Conservation (phyloP, 2,113 vertebrate species). For the Psittacus erithacus region DNA sequence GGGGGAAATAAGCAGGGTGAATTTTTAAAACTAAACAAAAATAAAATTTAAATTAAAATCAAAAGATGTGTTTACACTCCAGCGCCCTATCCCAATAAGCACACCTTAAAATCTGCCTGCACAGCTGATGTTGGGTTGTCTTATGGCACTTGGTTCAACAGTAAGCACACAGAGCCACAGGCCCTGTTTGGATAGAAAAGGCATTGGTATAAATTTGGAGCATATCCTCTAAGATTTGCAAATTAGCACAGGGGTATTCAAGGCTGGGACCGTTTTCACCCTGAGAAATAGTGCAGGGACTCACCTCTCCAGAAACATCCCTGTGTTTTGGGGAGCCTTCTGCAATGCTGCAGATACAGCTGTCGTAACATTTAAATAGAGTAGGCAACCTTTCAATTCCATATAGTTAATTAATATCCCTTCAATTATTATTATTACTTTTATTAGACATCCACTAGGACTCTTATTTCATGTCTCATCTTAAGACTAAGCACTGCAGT, state of each 20-base stretch:
- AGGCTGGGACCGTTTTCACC: accelerated
- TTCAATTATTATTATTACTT: neutral
- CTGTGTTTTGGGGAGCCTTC: neutral
- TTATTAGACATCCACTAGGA: neutral
- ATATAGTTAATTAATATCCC: neutral
- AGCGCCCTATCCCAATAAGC: accelerated
- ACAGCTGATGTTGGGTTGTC: neutral
- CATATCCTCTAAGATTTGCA: neutral
- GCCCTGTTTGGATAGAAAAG: neutral
- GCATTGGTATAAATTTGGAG: neutral
- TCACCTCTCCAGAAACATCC: neutral
- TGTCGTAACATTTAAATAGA: neutral
- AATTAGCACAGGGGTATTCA: neutral
- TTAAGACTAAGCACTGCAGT: neutral
- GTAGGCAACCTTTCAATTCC: neutral
- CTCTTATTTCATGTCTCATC: neutral
- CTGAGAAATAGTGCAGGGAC: neutral
- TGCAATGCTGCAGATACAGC: neutral
- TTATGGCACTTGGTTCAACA: neutral
- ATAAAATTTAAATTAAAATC: neutral
- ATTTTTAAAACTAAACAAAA: neutral
- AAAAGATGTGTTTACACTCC: neutral
- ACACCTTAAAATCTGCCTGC: neutral
- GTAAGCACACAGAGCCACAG: neutral
- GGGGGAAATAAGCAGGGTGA: neutral